These are phyloP conservation scores for Apamea crenata DNA, from an alignment of 2,888 invertebrate genomes.

Conservation along the genomic window DNA sequence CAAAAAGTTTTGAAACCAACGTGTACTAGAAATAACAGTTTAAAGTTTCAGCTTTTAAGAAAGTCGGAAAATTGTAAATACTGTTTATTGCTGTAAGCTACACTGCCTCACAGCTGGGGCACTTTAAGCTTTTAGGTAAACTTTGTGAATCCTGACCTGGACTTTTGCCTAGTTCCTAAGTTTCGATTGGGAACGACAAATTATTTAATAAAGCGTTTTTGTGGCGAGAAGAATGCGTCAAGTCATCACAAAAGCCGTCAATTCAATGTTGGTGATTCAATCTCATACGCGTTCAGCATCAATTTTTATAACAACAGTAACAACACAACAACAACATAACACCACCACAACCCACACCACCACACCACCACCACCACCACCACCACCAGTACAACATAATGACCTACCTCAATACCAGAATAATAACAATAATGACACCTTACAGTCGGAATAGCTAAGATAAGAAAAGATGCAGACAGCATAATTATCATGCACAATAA, in stretches of 20 bases:
- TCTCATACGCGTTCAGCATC: neutral
- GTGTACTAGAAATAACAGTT: neutral
- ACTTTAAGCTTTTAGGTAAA: neutral
- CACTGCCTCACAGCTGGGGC: neutral
- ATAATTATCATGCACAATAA: conserved; percentile 48
- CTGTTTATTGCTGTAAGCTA: neutral
- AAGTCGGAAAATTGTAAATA: neutral
- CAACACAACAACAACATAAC: no score
- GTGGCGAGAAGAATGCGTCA: neutral
- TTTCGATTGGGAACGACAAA: neutral
- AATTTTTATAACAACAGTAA: conserved; percentile 13
- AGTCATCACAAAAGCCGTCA: neutral
- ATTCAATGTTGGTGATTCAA: neutral
- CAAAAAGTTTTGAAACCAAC: neutral
- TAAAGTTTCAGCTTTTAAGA: neutral
- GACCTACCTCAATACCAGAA: conserved; percentile 14
- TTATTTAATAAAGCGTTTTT: neutral
- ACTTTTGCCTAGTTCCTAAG: neutral
- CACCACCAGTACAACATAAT: no score
- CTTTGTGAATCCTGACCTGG: neutral
- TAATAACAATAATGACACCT: conserved; percentile 47
- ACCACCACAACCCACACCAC: no score
- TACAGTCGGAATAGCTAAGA: conserved; percentile 21
- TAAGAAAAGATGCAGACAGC: conserved; percentile 47
- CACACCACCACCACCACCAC: no score